Conservation (phyloP, 2,797 vertebrate species). For the Synanceia verrucosa region DNA sequence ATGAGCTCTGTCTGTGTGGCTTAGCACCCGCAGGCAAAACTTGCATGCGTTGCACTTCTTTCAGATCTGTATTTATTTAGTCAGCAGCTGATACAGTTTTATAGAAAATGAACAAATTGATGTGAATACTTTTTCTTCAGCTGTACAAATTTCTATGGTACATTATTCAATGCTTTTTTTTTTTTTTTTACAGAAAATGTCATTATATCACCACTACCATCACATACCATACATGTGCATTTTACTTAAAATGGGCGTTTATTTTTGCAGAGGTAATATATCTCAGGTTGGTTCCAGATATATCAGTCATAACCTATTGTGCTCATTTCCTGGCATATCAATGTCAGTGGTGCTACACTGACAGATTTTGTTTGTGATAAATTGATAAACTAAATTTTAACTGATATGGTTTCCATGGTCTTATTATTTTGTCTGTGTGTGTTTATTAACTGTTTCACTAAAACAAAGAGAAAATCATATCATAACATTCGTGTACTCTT, state of each 20-base stretch:
- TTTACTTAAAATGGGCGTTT: background rate
- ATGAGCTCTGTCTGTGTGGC: too few relatives aligned
- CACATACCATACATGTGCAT: background rate
- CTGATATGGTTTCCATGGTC: slow-evolving; percentile 8
- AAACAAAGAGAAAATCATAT: slow-evolving; percentile 1
- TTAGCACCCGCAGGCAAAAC: slow-evolving; percentile 11
- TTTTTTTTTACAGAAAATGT: background rate
- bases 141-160: background rate
- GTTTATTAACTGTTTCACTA: background rate
- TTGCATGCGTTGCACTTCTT: slow-evolving; percentile 23
- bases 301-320: slow-evolving; percentile 44
- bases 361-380: slow-evolving; percentile 27
- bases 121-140: slow-evolving; percentile 22
- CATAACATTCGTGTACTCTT: slow-evolving; percentile 9
- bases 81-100: slow-evolving; percentile 13
- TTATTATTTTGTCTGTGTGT: background rate
- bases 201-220: slow-evolving; percentile 1
- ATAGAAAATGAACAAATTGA: background rate
- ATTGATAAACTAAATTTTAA: slow-evolving; percentile 19
- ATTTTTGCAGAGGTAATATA: slow-evolving; percentile 12
- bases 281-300: slow-evolving; percentile 51
- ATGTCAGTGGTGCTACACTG: slow-evolving; percentile 59
- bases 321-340: slow-evolving; percentile 5
- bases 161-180: background rate
- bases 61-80: slow-evolving; percentile 10